phyloP scores from a whole-genome alignment of 1,140 invertebrate genomes.

The Leptinotarsa defecta region DNA sequence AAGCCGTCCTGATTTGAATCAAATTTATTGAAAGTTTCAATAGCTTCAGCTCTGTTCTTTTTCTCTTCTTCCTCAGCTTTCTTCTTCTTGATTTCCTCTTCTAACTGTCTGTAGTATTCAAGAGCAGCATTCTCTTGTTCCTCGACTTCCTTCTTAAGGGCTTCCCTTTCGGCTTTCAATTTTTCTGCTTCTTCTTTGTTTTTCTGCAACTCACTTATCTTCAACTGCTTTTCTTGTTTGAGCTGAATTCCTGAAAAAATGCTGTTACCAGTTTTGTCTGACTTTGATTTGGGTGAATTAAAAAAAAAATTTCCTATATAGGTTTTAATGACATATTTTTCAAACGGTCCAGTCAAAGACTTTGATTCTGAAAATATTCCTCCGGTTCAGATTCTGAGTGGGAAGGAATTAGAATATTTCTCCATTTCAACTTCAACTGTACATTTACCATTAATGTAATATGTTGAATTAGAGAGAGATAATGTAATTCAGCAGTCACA shows the following conservation, averaged over 20 bases:
- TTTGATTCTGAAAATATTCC: too few relatives aligned
- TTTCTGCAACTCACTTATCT: constrained; percentile 65
- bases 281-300: too few relatives aligned
- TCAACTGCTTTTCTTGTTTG: constrained; percentile 72
- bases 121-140: constrained; percentile 74
- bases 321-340: too few relatives aligned
- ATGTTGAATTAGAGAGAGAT: too few relatives aligned
- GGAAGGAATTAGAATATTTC: too few relatives aligned
- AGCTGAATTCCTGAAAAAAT: constrained; percentile 64
- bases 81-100: constrained; percentile 65
- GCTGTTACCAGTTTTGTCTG: background rate
- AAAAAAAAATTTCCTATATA: too few relatives aligned
- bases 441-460: too few relatives aligned
- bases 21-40: constrained; percentile 71
- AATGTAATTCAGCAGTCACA: too few relatives aligned
- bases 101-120: constrained; percentile 75
- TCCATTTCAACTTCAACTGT: too few relatives aligned
- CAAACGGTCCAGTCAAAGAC: too few relatives aligned
- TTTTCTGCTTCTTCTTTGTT: constrained; percentile 74
- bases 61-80: constrained; percentile 67
- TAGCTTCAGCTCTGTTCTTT: constrained; percentile 65
- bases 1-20: constrained; percentile 80
- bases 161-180: constrained; percentile 74
- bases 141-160: constrained; percentile 73
- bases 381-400: too few relatives aligned